Percentiles rank a stretch among this genome's conserved stretches.
These are phyloP conservation scores for Linyphia triangularis DNA, from an alignment of 2,888 invertebrate genomes.

Conservation along the genomic window DNA sequence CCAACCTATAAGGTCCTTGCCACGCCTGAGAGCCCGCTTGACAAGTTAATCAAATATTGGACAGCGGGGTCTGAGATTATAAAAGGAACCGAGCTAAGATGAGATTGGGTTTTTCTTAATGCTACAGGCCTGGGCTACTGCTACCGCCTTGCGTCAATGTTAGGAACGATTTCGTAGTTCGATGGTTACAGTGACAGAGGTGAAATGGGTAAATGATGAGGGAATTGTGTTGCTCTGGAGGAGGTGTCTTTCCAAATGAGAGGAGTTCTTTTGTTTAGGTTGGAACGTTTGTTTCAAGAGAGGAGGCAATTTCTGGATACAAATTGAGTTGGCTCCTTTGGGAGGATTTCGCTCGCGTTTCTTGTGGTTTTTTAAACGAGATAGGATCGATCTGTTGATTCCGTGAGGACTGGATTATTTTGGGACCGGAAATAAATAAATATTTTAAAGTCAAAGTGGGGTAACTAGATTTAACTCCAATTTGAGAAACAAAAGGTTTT, in stretches of 20 bases:
- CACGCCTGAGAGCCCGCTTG: slow-evolving; percentile 21
- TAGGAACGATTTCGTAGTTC: not conserved
- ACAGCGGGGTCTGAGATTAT: slow-evolving; percentile 9
- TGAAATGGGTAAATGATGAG: slow-evolving; percentile 25
- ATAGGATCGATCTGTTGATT: not conserved
- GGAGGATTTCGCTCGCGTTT: not conserved
- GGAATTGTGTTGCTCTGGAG: slow-evolving; percentile 8
- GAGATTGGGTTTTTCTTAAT: slow-evolving; percentile 44
- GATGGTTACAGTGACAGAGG: slow-evolving; percentile 3
- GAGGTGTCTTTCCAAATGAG: slow-evolving; percentile 1
- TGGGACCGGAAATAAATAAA: not conserved
- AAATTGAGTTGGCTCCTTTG: slow-evolving; percentile 26
- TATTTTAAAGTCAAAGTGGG: too few relatives aligned
- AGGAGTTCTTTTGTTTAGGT: slow-evolving; percentile 17
- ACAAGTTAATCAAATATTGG: slow-evolving; percentile 70
- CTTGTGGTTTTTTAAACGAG: not conserved
- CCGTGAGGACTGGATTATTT: not conserved
- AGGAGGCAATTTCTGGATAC: slow-evolving; percentile 29
- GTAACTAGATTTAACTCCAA: too few relatives aligned
- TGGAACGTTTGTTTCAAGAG: not conserved
- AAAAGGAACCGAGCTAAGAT: slow-evolving; percentile 8
- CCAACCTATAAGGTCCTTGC: not conserved
- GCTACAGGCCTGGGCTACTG: not conserved
- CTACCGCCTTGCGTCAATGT: not conserved
- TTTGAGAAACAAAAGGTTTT: too few relatives aligned